Percentiles rank a stretch among this genome's conserved stretches.
phyloP scores from a whole-genome alignment of 64 coral and sea anemone genomes.

The Trachythela sp. region DNA sequence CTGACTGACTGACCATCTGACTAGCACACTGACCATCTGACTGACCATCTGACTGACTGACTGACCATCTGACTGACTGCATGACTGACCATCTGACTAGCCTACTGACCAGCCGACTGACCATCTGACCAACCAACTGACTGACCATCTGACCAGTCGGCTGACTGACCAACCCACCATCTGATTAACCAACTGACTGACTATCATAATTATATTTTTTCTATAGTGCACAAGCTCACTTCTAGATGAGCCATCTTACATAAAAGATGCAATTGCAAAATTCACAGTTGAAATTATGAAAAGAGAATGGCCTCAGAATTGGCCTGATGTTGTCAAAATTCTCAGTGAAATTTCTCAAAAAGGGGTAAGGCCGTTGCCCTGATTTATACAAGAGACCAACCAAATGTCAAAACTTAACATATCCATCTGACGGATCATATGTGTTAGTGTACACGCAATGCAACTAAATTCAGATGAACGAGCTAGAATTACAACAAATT shows the following conservation, averaged over 20 bases:
- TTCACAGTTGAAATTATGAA: conserved; percentile 85
- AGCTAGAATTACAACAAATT: no score
- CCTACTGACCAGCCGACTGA: no score
- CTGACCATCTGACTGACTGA: background rate
- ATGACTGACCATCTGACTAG: no score
- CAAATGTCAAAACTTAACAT: no score
- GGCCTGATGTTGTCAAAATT: conserved; percentile 16
- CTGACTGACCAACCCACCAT: no score
- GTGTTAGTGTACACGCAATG: no score
- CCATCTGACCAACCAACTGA: no score
- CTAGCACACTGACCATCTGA: no score
- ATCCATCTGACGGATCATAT: no score
- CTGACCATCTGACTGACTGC: no score
- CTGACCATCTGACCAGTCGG: no score
- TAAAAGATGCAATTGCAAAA: conserved; percentile 77
- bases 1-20: no score
- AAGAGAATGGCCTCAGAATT: conserved; percentile 94
- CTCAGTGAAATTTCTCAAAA: background rate
- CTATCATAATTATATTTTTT: background rate
- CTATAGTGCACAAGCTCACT: conserved; percentile 58
- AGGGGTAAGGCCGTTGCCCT: background rate
- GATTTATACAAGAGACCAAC: background rate
- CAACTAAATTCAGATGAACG: background rate
- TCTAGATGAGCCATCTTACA: conserved; percentile 62
- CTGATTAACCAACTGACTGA: background rate